Base-by-base conservation (phyloP, 2,797 vertebrate genomes). In the Eulemur coronatus region DNA sequence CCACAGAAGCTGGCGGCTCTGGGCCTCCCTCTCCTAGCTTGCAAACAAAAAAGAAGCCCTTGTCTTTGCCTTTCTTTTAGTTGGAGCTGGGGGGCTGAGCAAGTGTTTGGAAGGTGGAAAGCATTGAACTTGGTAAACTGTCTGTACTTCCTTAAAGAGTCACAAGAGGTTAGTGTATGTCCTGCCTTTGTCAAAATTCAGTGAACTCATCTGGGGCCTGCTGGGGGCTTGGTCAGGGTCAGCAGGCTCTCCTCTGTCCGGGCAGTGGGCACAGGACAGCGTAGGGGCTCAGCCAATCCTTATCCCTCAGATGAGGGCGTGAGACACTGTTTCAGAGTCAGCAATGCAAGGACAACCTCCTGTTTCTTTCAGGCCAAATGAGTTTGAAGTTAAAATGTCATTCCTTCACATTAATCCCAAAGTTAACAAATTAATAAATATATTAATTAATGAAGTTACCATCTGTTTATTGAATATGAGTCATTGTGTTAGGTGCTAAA, bases 391-490 rank as follows among this genome's bases (percentile, higher is more conserved):
- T 89, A 92, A 89, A 97, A 84, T 91, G 75, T 84, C 91, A 89
- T 94, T 89, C 70, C 22, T 73, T 91, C 48, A 61, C 79, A 76
- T 76, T 94, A 95, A 84, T 94, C 89, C 67, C 70, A 87, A 96
- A 96, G 63, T 96, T 91, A 95, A 82, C 46, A 93, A 87, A 89
- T 97, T 92, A 93, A 95, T 94, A 96, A 87, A 89, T 90, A 75
- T 88, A 94, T 92, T 96, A 94, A 96, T 97, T 96, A 90, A 95
- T 87, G 46, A 94, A 90, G 75, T 95, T 50, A 78, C 93, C 91
- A 95, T 96, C 86, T 96, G 84, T 95, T 96, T 96, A 95, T 84
- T 94, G 55, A 96, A 72, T 78, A 75, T 85, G 76, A 97, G 70
- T 89, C 86, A 96, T 87, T 93, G 91, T 94, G 72, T 94, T 91